Conservation (phyloP, 1,140 invertebrate genomes). For the Capitella teleta region DNA sequence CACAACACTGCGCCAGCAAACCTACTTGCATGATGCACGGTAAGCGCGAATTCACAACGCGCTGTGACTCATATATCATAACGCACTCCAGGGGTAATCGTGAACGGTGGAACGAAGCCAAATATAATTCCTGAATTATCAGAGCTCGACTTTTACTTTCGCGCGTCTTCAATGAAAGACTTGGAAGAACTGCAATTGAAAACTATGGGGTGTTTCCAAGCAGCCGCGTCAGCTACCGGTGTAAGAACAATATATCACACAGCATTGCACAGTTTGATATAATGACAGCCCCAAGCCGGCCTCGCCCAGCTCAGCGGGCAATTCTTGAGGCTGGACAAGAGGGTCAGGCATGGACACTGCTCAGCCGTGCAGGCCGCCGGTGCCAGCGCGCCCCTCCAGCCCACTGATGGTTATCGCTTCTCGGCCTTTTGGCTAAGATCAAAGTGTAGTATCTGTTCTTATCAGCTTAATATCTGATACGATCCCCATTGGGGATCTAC, state of each 20-base stretch:
- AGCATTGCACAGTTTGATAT: background rate
- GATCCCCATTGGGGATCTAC: no score
- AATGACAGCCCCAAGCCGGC: background rate
- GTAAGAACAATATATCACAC: constrained; percentile 13
- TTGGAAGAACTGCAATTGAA: constrained; percentile 22
- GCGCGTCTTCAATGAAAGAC: constrained; percentile 26
- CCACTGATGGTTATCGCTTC: no score
- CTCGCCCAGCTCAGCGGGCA: no score
- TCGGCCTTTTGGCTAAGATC: no score
- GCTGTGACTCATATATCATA: no score
- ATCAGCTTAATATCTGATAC: no score
- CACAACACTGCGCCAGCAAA: constrained; percentile 18
- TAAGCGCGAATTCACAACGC: no score
- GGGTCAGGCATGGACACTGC: no score
- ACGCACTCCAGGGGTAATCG: constrained; percentile 34
- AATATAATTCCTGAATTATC: constrained; percentile 39
- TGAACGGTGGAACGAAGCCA: constrained; percentile 32
- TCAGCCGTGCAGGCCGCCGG: no score
- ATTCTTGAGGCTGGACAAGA: no score
- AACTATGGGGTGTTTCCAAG: constrained; percentile 26
- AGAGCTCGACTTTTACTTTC: constrained; percentile 25
- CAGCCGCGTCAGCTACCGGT: constrained; percentile 33
- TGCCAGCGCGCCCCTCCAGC: no score
- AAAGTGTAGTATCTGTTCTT: no score
- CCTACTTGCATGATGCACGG: constrained; percentile 19